Percentiles rank a stretch among this genome's conserved stretches.
phyloP scores from a whole-genome alignment of 1,140 invertebrate species.

The Lerema accius region DNA sequence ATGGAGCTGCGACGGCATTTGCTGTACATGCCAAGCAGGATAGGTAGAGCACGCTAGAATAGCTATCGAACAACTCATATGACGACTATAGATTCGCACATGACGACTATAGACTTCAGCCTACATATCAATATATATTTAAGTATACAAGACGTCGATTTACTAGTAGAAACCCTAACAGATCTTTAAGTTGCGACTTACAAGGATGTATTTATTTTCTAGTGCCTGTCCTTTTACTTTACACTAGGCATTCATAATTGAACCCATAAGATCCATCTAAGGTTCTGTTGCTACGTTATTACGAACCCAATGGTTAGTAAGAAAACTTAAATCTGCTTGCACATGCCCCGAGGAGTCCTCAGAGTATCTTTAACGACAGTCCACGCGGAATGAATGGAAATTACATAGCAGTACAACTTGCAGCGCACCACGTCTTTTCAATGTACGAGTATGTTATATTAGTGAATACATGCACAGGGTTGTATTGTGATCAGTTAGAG shows the following conservation, averaged over 20 bases:
- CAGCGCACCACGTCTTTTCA: neutral
- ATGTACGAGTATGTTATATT: neutral
- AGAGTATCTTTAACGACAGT: neutral
- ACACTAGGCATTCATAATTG: no score
- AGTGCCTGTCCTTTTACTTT: no score
- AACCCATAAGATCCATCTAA: no score
- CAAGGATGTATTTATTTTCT: no score
- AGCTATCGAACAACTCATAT: neutral
- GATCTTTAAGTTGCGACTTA: no score
- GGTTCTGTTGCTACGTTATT: no score
- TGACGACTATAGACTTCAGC: no score
- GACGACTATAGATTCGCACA: no score
- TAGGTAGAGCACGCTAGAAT: neutral
- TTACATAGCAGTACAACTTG: neutral
- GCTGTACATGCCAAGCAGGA: slow-evolving; percentile 1
- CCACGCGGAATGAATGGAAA: neutral
- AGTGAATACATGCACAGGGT: no score
- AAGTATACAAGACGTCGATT: no score
- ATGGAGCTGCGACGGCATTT: neutral
- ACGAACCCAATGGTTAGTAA: slow-evolving; percentile 1
- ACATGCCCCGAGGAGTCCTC: slow-evolving; percentile 1
- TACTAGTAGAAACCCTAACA: no score
- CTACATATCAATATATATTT: no score
- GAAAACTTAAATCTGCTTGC: neutral
- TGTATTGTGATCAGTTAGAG: neutral